These are phyloP conservation scores for Gobionotothen gibberifrons DNA, from an alignment of 2,797 vertebrate genomes.

Conservation along the genomic window DNA sequence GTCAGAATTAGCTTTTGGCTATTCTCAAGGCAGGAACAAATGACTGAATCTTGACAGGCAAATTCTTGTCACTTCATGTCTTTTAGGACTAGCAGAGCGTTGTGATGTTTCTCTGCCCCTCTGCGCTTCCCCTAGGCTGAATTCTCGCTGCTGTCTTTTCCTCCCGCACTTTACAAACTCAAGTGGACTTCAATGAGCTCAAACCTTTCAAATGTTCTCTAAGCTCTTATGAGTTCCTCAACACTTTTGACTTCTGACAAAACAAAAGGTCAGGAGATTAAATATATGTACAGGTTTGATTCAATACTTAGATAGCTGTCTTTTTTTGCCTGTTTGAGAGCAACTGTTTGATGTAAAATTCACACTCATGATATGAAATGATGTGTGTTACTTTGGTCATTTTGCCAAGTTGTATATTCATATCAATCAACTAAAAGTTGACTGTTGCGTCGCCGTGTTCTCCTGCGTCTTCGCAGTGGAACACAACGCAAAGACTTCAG, in stretches of 20 bases:
- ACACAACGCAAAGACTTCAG: no score
- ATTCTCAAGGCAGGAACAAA: not conserved
- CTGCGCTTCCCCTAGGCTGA: not conserved
- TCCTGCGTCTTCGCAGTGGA: no score
- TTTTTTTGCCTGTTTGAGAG: no score
- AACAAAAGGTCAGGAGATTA: not conserved
- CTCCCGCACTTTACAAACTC: not conserved
- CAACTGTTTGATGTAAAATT: no score
- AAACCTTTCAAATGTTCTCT: not conserved
- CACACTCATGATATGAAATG: no score
- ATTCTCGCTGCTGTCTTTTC: not conserved
- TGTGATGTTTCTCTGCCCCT: not conserved
- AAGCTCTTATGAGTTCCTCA: not conserved
- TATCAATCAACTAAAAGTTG: no score
- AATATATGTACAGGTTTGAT: no score
- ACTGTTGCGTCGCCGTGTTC: no score
- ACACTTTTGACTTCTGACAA: not conserved
- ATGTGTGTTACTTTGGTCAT: no score
- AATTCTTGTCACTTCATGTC: conserved; percentile 3
- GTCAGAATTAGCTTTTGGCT: not conserved
- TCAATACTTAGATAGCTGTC: no score
- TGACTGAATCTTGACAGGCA: not conserved
- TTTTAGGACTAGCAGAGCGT: not conserved
- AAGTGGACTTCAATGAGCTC: not conserved
- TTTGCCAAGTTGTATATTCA: no score